Conservation (phyloP, 2,888 invertebrate species). For the Entomobrya multifasciata region DNA sequence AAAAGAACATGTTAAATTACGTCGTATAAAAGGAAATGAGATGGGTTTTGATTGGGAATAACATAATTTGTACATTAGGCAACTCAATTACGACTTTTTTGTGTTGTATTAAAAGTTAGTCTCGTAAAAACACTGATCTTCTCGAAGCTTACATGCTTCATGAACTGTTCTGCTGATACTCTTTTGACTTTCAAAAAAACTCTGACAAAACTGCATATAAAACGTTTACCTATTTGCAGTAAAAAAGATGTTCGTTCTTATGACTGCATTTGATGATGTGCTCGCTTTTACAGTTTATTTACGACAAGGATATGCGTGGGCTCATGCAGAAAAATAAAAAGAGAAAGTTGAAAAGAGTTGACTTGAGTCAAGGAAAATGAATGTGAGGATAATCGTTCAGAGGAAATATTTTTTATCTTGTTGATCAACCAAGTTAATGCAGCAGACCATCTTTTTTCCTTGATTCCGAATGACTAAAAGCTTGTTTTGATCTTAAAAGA, state of each 20-base stretch:
- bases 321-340: background rate
- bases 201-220: too few species aligned
- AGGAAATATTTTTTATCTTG: slow-evolving; percentile 26
- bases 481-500: slow-evolving; percentile 35
- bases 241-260: background rate
- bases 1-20: background rate
- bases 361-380: slow-evolving; percentile 9
- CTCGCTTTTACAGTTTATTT: slow-evolving; percentile 12
- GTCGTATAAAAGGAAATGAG: background rate
- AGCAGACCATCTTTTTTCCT: background rate
- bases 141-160: background rate
- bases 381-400: slow-evolving; percentile 39
- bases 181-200: too few species aligned
- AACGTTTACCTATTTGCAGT: background rate
- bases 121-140: too few species aligned
- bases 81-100: slow-evolving; percentile 19
- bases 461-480: background rate
- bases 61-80: slow-evolving; percentile 2
- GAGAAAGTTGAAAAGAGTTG: slow-evolving; percentile 16
- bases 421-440: slow-evolving; percentile 1
- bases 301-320: slow-evolving; percentile 11
- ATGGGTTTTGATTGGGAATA: background rate
- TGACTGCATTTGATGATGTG: background rate
- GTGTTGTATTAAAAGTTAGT: too few species aligned
- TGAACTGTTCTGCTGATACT: too few species aligned